phyloP scores from a whole-genome alignment of 1,140 invertebrate genomes.

The Elysia chlorotica region DNA sequence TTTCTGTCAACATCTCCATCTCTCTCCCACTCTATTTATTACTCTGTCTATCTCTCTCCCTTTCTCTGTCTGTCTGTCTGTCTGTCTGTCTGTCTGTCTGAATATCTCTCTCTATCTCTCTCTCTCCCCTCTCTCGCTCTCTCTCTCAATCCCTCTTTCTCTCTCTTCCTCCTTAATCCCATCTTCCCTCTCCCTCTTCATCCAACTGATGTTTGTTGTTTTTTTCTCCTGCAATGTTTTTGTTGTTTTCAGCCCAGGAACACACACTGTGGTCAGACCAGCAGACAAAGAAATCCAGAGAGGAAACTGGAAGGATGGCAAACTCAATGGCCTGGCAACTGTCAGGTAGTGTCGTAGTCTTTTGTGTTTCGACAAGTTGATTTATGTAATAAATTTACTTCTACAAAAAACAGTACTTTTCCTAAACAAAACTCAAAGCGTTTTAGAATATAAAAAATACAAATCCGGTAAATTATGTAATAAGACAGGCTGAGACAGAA shows the following conservation, averaged over 20 bases:
- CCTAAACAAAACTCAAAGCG: too few relatives aligned
- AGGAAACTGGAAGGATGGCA: constrained; percentile 83
- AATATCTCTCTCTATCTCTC: neutral
- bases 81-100: neutral
- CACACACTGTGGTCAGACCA: too few relatives aligned
- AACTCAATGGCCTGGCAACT: constrained; percentile 79
- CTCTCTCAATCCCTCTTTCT: neutral
- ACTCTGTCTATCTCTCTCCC: neutral
- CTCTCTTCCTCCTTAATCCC: neutral
- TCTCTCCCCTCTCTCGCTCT: neutral
- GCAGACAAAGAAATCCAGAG: constrained; percentile 69
- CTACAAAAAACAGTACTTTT: too few relatives aligned
- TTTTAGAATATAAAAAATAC: too few relatives aligned
- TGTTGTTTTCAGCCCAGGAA: too few relatives aligned
- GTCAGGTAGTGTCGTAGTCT: constrained; percentile 69
- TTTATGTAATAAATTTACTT: too few relatives aligned
- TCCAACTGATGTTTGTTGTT: too few relatives aligned
- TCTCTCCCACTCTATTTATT: neutral
- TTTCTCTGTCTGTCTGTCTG: neutral
- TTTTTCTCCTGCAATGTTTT: too few relatives aligned
- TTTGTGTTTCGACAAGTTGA: neutral
- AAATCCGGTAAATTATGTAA: too few relatives aligned
- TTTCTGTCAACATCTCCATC: neutral
- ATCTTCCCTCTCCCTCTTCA: neutral
- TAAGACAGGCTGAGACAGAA: too few relatives aligned